phyloP scores from a whole-genome alignment of 2,113 vertebrate genomes.

The Scomber colias region DNA sequence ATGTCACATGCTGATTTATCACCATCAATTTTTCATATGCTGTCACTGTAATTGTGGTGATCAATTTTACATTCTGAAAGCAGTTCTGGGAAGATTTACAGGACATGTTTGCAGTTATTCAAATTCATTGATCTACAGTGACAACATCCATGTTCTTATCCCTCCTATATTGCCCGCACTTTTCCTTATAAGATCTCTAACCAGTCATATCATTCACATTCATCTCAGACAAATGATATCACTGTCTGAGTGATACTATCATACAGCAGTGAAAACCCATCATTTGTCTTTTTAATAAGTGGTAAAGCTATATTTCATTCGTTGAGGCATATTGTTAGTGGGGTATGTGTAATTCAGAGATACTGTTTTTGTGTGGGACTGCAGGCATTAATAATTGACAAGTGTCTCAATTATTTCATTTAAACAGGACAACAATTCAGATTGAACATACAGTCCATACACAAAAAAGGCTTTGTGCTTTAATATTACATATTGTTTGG shows the following conservation, averaged over 20 bases:
- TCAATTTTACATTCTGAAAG: slow-evolving; percentile 17
- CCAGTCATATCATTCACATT: not conserved
- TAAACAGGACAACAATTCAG: slow-evolving; percentile 18
- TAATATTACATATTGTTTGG: slow-evolving; percentile 6
- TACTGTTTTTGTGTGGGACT: slow-evolving; percentile 5
- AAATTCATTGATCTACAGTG: not conserved
- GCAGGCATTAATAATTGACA: slow-evolving; percentile 20
- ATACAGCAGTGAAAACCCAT: not conserved
- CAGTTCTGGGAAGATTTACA: not conserved
- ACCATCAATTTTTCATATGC: not conserved
- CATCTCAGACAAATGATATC: slow-evolving; percentile 14
- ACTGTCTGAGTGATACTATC: not conserved
- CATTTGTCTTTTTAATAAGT: slow-evolving; percentile 20
- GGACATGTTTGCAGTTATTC: slow-evolving; percentile 7
- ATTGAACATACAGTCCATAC: slow-evolving; percentile 6
- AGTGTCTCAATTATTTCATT: slow-evolving; percentile 20
- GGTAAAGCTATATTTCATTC: slow-evolving; percentile 19
- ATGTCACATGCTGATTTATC: slow-evolving; percentile 3
- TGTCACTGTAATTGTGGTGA: slow-evolving; percentile 10
- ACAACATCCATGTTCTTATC: not conserved
- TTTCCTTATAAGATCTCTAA: slow-evolving; percentile 7
- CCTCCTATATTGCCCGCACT: not conserved
- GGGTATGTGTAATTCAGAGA: slow-evolving; percentile 26
- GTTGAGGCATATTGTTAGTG: slow-evolving; percentile 11
- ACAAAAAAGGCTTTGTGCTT: slow-evolving; percentile 6